These are phyloP conservation scores for Manis crassicaudata DNA, from an alignment of 2,797 vertebrate genomes.

Conservation along the genomic window DNA sequence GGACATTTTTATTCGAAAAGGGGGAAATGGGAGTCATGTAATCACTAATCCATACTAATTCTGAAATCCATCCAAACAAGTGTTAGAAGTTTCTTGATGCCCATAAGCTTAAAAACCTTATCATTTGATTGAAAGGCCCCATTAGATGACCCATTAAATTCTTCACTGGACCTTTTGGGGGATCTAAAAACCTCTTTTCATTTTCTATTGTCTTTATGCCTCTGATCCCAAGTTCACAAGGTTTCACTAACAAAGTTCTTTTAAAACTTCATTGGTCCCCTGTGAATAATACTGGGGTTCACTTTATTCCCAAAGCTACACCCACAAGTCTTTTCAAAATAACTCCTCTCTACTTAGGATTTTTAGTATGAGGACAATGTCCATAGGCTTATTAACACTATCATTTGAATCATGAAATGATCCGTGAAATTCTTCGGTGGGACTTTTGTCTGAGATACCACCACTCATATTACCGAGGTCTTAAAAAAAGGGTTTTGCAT, in stretches of 20 bases:
- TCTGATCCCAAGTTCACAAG: neutral
- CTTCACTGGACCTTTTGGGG: neutral
- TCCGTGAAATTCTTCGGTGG: neutral
- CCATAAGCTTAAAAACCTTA: neutral
- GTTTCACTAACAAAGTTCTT: neutral
- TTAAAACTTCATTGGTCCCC: neutral
- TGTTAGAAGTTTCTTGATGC: neutral
- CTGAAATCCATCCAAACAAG: neutral
- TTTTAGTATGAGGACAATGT: neutral
- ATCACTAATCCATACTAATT: neutral
- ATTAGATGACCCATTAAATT: neutral
- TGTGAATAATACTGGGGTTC: neutral
- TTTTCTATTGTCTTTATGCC: neutral
- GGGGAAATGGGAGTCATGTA: neutral
- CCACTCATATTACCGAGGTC: neutral
- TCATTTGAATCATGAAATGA: neutral
- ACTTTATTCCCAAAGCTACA: neutral
- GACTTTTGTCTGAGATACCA: neutral
- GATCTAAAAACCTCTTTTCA: neutral
- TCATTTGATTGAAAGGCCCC: neutral
- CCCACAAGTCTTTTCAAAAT: neutral
- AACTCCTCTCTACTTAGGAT: too few species aligned
- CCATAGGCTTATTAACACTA: neutral
- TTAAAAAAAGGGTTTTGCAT: neutral
- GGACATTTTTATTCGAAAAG: neutral